phyloP scores from a whole-genome alignment of 1,140 invertebrate species.

The Drosophila navojoa region DNA sequence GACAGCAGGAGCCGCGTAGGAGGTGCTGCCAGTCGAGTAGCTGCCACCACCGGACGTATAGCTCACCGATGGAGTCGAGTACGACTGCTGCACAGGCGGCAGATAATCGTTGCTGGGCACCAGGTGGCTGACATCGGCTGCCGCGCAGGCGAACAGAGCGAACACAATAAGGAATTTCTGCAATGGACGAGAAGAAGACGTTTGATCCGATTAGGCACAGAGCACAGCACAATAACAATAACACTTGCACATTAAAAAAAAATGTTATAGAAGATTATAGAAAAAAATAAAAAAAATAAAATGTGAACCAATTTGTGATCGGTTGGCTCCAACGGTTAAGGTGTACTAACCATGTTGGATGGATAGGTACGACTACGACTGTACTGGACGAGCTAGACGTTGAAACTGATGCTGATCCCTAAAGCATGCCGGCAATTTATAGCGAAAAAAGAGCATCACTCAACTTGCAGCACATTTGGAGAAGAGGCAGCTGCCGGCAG shows the following conservation, averaged over 20 bases:
- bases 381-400: constrained; percentile 74
- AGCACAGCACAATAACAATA: constrained; percentile 13
- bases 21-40: constrained; percentile 7
- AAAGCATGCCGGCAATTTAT: constrained; percentile 75
- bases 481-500: constrained; percentile 32
- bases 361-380: constrained; percentile 49
- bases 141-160: constrained; percentile 72
- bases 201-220: constrained; percentile 11
- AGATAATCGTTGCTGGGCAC: constrained; percentile 68
- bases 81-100: constrained; percentile 59
- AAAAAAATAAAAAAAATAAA: constrained; percentile 7
- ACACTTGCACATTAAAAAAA: constrained; percentile 30
- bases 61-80: constrained; percentile 16
- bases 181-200: constrained; percentile 29
- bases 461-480: constrained; percentile 48
- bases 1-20: constrained; percentile 36
- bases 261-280: neutral
- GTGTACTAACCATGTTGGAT: constrained; percentile 72
- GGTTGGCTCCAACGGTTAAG: neutral
- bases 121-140: constrained; percentile 81
- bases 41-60: too few relatives aligned
- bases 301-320: neutral
- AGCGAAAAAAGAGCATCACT: constrained; percentile 54
- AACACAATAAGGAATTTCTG: constrained; percentile 82
- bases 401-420: constrained; percentile 83